Evolutionary conservation across 2,888 invertebrate species (phyloP), one percentile per base, ranked within the genome.

Genomic region (Ormyrus rosae): DNA sequence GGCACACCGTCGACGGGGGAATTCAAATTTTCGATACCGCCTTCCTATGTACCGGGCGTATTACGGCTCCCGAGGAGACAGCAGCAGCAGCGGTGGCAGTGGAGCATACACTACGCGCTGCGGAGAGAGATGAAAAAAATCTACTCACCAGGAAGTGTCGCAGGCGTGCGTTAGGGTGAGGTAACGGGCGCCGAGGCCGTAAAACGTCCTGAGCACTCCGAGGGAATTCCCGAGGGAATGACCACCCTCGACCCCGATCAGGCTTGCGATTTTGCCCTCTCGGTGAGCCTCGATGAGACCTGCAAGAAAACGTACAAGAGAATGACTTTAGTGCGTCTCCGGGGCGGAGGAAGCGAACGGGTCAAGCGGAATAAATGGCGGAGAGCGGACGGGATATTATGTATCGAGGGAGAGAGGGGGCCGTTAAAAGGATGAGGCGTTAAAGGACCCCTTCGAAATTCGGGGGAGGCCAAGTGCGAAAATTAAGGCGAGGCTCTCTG

Each of bases 161-260:
- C 98, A 98, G 86, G 95, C 96, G 91, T 98, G 97, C 72, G 98
- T 98, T 82, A 98, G 93, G 61, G 98, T 98, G 89, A 98, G 94
- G 91, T 97, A 97, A 81, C 95, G 93, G 77, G 96, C 97, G 60
- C 98, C 98, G 71, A 98, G 93, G 83, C 96, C 95, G 91, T 98
- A 97, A 91, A 97, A 96, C 86, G 96, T 96, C 83, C 98, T 93
- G 82, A 98, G 93, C 74, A 96, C 96, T 34, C 96, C 97, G 85
- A 98, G 91, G 69, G 97, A 97, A 88, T 96, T 97, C 84, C 97
- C 97, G 73, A 98, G 94, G 51, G 96, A 95, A 91, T 98, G 98
- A 7, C 98, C 98, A 55, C 98, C 97, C 92, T 98, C 98, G 64
- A 98, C 95, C 46, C 97, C 98, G 85, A 98, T 96, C 87, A 98